These are phyloP conservation scores for Pleuronectes platessa DNA, from an alignment of 2,113 vertebrate species.

Conservation along the genomic window DNA sequence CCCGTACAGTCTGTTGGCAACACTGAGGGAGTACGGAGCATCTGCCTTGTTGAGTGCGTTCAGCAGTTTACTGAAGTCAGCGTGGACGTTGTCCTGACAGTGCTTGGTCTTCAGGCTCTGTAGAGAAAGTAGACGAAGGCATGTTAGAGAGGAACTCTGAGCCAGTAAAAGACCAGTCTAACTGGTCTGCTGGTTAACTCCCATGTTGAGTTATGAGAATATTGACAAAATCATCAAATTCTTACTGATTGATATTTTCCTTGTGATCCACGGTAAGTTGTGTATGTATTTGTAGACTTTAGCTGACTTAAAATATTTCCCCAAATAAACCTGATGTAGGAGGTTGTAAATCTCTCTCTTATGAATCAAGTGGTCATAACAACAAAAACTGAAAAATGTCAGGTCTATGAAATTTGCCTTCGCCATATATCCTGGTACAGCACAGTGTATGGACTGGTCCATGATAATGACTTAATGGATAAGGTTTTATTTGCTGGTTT, in stretches of 20 bases:
- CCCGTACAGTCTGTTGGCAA: constrained; percentile 90
- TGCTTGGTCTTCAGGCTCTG: constrained; percentile 67
- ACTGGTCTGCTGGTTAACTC: not conserved
- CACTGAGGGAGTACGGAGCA: constrained; percentile 83
- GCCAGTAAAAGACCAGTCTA: not conserved
- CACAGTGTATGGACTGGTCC: no score
- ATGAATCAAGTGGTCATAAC: no score
- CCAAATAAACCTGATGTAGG: not conserved
- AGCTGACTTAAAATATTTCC: not conserved
- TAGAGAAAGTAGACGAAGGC: constrained; percentile 12
- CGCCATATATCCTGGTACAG: no score
- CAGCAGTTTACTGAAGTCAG: constrained; percentile 81
- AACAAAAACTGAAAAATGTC: no score
- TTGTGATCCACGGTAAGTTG: not conserved
- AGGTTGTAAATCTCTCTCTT: not conserved
- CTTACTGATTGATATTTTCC: not conserved
- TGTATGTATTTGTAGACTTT: no score
- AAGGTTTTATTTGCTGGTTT: no score
- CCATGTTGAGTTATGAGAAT: no score
- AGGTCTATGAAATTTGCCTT: no score
- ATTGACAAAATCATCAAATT: not conserved
- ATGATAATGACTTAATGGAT: no score
- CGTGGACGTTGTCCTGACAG: constrained; percentile 77
- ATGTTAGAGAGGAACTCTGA: not conserved
- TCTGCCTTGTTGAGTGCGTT: constrained; percentile 82